A percentile compares a stretch with the other conserved stretches of the same genome.
Evolutionary conservation across 2,888 invertebrate genomes (phyloP).

Genomic region (Gastrophysa polygoni): DNA sequence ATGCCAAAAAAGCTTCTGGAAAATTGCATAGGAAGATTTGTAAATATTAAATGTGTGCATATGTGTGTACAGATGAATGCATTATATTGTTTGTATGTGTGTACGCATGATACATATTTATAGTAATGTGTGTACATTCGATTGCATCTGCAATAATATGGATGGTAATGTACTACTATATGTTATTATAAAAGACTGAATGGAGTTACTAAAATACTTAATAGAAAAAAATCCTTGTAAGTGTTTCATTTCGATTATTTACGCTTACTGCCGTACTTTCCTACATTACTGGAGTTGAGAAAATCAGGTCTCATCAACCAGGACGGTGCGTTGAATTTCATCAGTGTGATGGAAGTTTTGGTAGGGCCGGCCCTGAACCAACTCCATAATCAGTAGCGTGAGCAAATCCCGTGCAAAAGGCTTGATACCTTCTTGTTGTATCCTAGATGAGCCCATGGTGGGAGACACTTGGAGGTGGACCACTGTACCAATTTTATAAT

Average conservation of each 20-base stretch:
- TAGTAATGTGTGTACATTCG: constrained; percentile 60
- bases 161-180: constrained; percentile 60
- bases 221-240: constrained; percentile 41
- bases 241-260: constrained; percentile 26
- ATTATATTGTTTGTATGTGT: constrained; percentile 51
- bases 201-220: constrained; percentile 61
- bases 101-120: constrained; percentile 56
- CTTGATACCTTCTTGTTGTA: too few relatives aligned
- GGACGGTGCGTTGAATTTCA: too few relatives aligned
- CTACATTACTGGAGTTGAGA: too few relatives aligned
- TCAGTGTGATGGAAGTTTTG: too few relatives aligned
- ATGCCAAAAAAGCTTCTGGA: constrained; percentile 52
- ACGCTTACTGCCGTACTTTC: too few relatives aligned
- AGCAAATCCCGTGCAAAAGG: too few relatives aligned
- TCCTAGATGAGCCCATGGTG: too few relatives aligned
- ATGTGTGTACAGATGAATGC: constrained; percentile 41
- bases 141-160: constrained; percentile 60
- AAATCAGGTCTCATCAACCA: too few relatives aligned
- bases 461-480: too few relatives aligned
- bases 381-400: too few relatives aligned
- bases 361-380: too few relatives aligned
- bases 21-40: constrained; percentile 54
- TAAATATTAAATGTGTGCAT: constrained; percentile 54
- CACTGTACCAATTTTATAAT: too few relatives aligned
- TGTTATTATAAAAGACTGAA: constrained; percentile 62